Percentiles rank a stretch among this genome's conserved stretches.
These are phyloP conservation scores for Phylloscopus collybita DNA, from an alignment of 2,797 vertebrate genomes.

Conservation along the genomic window DNA sequence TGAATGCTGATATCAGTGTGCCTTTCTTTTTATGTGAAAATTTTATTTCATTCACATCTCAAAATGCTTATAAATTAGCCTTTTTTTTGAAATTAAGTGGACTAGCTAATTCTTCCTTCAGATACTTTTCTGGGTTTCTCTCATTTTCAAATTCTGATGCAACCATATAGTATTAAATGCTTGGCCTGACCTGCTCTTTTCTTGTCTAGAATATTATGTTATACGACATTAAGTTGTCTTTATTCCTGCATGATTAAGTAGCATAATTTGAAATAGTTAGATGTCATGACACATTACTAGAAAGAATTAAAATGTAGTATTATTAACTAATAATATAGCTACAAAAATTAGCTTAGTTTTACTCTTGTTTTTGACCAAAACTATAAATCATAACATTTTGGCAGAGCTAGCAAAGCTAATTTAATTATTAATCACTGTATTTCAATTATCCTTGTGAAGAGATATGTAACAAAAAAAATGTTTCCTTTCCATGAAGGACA, in stretches of 20 bases:
- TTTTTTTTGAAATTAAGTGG: neutral
- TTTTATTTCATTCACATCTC: neutral
- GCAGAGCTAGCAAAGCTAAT: slow-evolving; percentile 2
- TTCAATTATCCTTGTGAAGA: slow-evolving; percentile 29
- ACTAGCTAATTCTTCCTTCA: neutral
- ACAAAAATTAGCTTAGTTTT: neutral
- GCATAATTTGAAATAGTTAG: neutral
- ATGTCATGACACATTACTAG: neutral
- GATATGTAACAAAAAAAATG: neutral
- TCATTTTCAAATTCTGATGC: neutral
- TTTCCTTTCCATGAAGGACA: neutral
- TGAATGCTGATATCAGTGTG: neutral
- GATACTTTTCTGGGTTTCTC: neutral
- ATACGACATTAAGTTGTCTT: neutral
- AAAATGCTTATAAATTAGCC: slow-evolving; percentile 2
- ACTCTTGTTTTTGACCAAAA: neutral
- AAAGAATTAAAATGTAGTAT: neutral
- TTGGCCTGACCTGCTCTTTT: neutral
- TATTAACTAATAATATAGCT: neutral
- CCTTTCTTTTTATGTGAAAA: neutral
- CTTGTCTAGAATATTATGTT: neutral
- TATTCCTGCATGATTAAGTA: slow-evolving; percentile 1
- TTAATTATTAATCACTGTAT: slow-evolving; percentile 3
- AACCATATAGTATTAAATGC: neutral
- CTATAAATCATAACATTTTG: slow-evolving; percentile 7